Evolutionary conservation across 2,113 vertebrate species (phyloP).

Genomic region (Lepidothrix coronata): DNA sequence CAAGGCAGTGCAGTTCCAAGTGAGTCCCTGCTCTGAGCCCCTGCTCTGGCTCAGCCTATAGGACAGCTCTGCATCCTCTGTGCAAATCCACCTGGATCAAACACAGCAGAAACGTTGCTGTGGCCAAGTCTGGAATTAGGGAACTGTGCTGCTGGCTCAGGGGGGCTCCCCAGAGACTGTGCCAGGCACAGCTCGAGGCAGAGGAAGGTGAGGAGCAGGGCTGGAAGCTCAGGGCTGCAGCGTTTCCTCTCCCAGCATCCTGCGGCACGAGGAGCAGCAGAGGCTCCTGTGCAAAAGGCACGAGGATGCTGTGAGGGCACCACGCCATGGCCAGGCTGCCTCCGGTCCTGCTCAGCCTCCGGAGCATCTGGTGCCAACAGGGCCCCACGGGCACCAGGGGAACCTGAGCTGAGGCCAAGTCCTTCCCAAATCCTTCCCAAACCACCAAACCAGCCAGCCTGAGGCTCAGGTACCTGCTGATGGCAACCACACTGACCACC

Average conservation of each 20-base stretch:
- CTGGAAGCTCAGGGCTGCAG: background rate
- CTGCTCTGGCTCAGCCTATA: background rate
- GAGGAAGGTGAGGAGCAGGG: background rate
- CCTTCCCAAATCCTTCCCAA: background rate
- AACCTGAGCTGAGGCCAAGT: background rate
- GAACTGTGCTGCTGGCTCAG: background rate
- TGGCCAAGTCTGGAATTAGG: fast-evolving
- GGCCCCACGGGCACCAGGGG: background rate
- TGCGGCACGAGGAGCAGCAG: background rate
- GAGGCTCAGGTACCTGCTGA: background rate
- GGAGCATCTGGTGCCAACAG: background rate
- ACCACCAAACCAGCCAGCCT: background rate
- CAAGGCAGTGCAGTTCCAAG: background rate
- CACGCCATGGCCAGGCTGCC: background rate
- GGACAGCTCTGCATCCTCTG: background rate
- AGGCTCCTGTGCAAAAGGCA: background rate
- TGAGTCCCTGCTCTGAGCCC: background rate
- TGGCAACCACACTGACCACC: fast-evolving
- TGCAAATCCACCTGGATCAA: fast-evolving
- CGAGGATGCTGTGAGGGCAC: background rate
- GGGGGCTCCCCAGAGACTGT: background rate
- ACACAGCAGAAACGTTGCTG: fast-evolving
- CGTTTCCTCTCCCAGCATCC: background rate
- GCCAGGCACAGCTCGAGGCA: background rate
- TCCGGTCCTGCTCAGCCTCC: background rate